phyloP scores from a whole-genome alignment of 35 echinoderm and acorn worm species.

The Hemicentrotus pulcherrimus region DNA sequence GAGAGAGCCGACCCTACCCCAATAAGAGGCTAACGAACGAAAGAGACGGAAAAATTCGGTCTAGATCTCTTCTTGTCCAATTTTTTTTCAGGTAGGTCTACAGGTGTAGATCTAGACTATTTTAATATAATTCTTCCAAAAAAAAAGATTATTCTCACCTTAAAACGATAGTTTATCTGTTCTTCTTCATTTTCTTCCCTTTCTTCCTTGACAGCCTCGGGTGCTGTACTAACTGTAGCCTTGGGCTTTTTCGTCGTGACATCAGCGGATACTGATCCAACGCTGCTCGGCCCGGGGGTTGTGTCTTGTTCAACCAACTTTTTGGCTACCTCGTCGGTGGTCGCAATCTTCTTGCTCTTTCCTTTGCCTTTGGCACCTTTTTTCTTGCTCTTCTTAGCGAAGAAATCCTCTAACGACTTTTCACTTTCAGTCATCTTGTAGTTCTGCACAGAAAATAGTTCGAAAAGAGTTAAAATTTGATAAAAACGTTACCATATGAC shows the following conservation, averaged over 20 bases:
- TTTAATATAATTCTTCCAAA: neutral
- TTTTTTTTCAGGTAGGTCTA: too few species aligned
- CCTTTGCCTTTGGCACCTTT: constrained; percentile 83
- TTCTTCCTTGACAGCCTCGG: neutral
- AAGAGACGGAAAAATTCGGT: too few species aligned
- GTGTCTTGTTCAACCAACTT: constrained; percentile 68
- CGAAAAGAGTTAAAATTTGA: neutral
- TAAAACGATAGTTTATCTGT: constrained; percentile 41
- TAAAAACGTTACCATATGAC: constrained; percentile 43
- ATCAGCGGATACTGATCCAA: neutral
- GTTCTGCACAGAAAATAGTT: neutral
- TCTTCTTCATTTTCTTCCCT: constrained; percentile 26
- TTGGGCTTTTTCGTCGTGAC: neutral
- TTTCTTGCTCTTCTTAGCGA: constrained; percentile 87
- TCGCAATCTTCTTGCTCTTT: constrained; percentile 61
- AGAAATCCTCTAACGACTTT: constrained; percentile 88
- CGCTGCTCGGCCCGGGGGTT: neutral
- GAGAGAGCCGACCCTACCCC: too few species aligned
- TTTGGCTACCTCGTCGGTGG: constrained; percentile 87
- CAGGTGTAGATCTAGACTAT: too few species aligned
- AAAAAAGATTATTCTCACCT: neutral
- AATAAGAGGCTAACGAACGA: too few species aligned
- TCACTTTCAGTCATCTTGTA: constrained; percentile 70
- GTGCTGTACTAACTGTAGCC: neutral
- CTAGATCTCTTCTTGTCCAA: too few species aligned